Base-by-base conservation (phyloP, 1,140 invertebrate genomes). In the Sipha flava region DNA sequence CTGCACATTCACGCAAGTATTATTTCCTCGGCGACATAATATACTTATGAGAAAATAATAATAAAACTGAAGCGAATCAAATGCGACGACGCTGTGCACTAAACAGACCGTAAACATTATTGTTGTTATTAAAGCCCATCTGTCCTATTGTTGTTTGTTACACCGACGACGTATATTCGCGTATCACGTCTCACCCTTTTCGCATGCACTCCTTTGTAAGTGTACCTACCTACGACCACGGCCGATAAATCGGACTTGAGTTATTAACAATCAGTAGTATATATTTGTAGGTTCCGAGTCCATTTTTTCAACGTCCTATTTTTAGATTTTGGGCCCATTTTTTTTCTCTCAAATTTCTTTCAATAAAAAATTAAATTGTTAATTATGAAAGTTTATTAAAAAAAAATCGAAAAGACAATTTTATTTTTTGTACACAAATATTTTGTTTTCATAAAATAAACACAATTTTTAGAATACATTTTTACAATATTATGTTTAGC, bases 21-120 rank as follows among this genome's bases (percentile, higher is more conserved):
- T 66, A 70, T 70, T 70, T 45, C n/a, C 66, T 29, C 66, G 2
- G 21, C 66, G n/a, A 70, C 9, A 47, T 70, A 70, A 70, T 70
- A 45, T 45, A 68, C 47, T 68, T 43, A 40, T 43, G 26, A 68
- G 40, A 45, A 68, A 68, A n/a, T n/a, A 21, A 40, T 40, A 66
- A 66, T 66, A 66, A 66, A 66, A 66, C 64, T 43, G 16, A n/a
- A 3, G 66, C 40, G 26, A 68, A 70, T 70, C 66, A 26, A 70
- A 43, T 70, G 66, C 66, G 23, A 70, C n/a, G 66, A 70, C 23
- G 21, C 26, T 68, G 64, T 70, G 34, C 34, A 66, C 37, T 66
- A 66, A 66, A 66, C 62, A 26, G 26, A 70, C 66, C 66, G 66
- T 70, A 29, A 70, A 70, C 14, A 70, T 47, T 14, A 47, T 47